Percentiles rank a stretch among this genome's conserved stretches.
Conservation (phyloP, 2,888 invertebrate species). For the Hipparchia sbordonii region DNA sequence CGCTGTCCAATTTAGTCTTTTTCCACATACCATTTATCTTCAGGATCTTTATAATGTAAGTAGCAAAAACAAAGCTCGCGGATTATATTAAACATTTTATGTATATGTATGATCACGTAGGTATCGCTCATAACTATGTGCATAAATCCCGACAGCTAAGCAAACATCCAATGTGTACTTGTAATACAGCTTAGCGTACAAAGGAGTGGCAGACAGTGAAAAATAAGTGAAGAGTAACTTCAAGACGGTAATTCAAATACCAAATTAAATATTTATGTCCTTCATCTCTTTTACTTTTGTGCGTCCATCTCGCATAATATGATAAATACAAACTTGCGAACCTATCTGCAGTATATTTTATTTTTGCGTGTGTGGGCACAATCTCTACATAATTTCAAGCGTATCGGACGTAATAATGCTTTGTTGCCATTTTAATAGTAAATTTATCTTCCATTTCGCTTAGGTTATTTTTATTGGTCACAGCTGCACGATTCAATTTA, state of each 20-base stretch:
- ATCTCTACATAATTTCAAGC: conserved; percentile 32
- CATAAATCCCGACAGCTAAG: conserved; percentile 48
- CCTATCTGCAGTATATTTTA: conserved; percentile 33
- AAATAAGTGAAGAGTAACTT: conserved; percentile 61
- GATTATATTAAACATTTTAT: not conserved
- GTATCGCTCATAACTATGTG: conserved; percentile 46
- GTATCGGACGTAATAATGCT: conserved; percentile 34
- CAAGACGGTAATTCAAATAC: conserved; percentile 59
- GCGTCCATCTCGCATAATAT: conserved; percentile 50
- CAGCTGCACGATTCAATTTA: conserved; percentile 26
- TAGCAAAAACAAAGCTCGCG: not conserved
- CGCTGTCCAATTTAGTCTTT: not conserved
- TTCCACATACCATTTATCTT: not conserved
- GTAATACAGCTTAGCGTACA: conserved; percentile 49
- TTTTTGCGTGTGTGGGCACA: conserved; percentile 38
- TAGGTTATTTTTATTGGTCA: conserved; percentile 36
- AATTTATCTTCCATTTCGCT: conserved; percentile 36
- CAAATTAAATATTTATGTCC: conserved; percentile 64
- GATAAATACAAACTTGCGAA: conserved; percentile 46
- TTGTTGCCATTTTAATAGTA: conserved; percentile 34
- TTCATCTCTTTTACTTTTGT: conserved; percentile 53
- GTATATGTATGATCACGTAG: conserved; percentile 27
- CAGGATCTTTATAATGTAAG: not conserved
- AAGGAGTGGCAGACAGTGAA: conserved; percentile 63
- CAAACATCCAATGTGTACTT: conserved; percentile 46